Percentiles rank a stretch among this genome's conserved stretches.
Evolutionary conservation across 2,113 vertebrate species (phyloP).

Genomic region (Chiloscyllium plagiosum): DNA sequence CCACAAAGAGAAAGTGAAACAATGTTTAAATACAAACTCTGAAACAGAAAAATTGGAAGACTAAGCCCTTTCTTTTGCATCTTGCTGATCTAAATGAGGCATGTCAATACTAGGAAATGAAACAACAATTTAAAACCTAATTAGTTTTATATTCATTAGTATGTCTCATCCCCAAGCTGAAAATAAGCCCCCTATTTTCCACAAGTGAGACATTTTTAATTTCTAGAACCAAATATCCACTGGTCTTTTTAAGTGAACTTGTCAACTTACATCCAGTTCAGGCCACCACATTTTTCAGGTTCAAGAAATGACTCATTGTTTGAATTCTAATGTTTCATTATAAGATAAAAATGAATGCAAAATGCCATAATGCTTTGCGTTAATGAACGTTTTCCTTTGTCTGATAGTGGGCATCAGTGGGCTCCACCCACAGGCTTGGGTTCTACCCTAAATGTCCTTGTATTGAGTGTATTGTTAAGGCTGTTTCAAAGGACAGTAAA

Average conservation of each 20-base stretch:
- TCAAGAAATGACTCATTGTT: background rate
- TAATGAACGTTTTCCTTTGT: background rate
- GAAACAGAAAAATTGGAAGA: background rate
- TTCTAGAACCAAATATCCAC: background rate
- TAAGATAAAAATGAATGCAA: background rate
- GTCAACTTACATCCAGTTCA: background rate
- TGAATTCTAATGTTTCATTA: background rate
- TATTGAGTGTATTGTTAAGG: background rate
- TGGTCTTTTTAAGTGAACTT: background rate
- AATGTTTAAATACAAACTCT: background rate
- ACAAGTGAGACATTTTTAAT: background rate
- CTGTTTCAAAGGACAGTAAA: background rate
- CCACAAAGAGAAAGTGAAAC: conserved; percentile 45
- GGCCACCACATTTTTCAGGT: background rate
- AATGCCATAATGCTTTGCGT: background rate
- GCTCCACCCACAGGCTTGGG: background rate
- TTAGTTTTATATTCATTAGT: background rate
- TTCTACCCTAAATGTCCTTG: background rate
- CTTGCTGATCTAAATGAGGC: background rate
- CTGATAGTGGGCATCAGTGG: background rate
- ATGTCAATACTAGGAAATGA: background rate
- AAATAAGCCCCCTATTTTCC: background rate
- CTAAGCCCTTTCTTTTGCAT: background rate
- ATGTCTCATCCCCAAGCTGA: background rate
- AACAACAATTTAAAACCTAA: background rate